Base-by-base conservation (phyloP, 2,113 vertebrate genomes). In the Cyprinodon brontotheroides region DNA sequence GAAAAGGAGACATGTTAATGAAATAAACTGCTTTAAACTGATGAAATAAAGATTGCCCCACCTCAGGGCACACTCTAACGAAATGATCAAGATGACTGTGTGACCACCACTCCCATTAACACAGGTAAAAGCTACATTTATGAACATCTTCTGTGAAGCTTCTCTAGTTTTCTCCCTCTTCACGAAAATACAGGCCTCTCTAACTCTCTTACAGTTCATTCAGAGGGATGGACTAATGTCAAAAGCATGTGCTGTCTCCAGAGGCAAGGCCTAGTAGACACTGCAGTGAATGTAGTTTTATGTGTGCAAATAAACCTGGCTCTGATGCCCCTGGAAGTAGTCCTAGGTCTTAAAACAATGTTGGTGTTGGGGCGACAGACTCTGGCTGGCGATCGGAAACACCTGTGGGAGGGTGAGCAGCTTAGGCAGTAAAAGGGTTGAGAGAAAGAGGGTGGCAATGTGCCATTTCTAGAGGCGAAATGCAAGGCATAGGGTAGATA, bases 261-360 rank as follows among this genome's bases (percentile, higher is more conserved):
- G 93, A 95, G 92, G 91, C 83, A 71, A 7, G 78, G 89, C 90
- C 72, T 81, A 91, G 92, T 88, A 91, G 84, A 88, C 91, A 92
- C 84, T 82, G 84, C 83, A 87, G 89, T 83, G 86, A 84, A 74
- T 94, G 89, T 87, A 74, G 83, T 93, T 96, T 96, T 95, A 95
- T 94, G 93, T 92, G 89, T 89, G 93, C 94, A 95, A 93, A 96
- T 94, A 96, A 96, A 96, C 94, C 95, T 91, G 92, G 93, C 82
- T 88, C 84, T 87, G 71, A 88, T 90, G 88, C 82, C 89, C 86
- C 95, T 94, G 93, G 86, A 86, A 91, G 89, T 93, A 95, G 79
- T 90, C 91, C 90, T 89, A 89, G 87, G 82, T 88, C 91, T 91
- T 93, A 93, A 96, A 94, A 90, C 92, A 90, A 85, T 94, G 89